These are phyloP conservation scores for Sebastes glaucus DNA, from an alignment of 2,797 vertebrate genomes.

Conservation along the genomic window DNA sequence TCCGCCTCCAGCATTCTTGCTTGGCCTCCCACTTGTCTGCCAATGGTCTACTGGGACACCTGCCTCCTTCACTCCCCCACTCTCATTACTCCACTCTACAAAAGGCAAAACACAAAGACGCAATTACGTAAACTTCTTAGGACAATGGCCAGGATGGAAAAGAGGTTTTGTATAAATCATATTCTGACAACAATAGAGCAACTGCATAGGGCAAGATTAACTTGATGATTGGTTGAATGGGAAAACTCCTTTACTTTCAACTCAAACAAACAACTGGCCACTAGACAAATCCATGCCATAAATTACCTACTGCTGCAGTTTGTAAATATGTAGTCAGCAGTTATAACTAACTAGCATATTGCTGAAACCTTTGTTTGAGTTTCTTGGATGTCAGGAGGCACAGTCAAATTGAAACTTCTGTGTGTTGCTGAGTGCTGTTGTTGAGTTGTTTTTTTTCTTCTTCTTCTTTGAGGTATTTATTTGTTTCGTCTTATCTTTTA, in stretches of 20 bases:
- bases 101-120: conserved; percentile 31
- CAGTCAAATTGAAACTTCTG: no score
- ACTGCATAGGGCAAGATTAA: conserved; percentile 6
- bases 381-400: no score
- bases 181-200: neutral
- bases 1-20: conserved; percentile 80
- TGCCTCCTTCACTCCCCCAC: conserved; percentile 58
- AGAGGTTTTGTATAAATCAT: conserved; percentile 20
- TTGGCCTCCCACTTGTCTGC: conserved; percentile 46
- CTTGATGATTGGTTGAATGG: neutral
- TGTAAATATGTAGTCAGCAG: neutral
- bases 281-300: neutral
- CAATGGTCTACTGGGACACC: conserved; percentile 41
- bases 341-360: neutral
- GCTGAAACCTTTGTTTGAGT: no score
- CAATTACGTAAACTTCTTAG: conserved; percentile 28
- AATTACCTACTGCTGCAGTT: neutral
- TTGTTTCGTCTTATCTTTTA: no score
- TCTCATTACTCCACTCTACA: conserved; percentile 64
- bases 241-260: neutral
- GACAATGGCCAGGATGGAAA: neutral
- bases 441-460: no score
- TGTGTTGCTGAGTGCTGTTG: no score
- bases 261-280: neutral
- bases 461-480: no score